A percentile compares a stretch with the other conserved stretches of the same genome.
Evolutionary conservation across 2,113 vertebrate species (phyloP).

Genomic region (Chaetops frenatus): DNA sequence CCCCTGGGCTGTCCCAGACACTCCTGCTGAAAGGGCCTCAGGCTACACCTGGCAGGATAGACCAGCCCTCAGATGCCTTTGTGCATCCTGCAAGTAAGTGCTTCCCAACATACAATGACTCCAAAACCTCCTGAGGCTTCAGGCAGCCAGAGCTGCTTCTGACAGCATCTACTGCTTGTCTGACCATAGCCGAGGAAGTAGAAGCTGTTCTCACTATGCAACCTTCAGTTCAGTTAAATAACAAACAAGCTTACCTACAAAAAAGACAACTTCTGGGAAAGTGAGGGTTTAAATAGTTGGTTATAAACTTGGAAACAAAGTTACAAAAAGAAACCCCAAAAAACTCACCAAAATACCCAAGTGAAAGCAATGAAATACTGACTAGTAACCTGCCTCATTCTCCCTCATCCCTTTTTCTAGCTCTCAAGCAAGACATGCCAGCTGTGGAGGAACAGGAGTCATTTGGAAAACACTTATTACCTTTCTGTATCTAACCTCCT

Average conservation of each 20-base stretch:
- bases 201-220: not conserved
- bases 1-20: not conserved
- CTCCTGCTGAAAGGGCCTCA: not conserved
- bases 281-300: not conserved
- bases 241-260: rapidly evolving
- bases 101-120: not conserved
- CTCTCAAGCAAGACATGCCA: not conserved
- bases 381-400: not conserved
- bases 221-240: not conserved
- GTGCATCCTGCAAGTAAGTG: not conserved
- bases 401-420: not conserved
- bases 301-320: not conserved
- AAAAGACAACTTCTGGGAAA: not conserved
- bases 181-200: not conserved
- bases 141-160: not conserved
- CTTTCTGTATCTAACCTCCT: not conserved
- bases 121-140: not conserved
- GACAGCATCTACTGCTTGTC: not conserved
- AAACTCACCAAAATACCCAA: not conserved
- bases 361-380: not conserved
- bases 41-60: not conserved
- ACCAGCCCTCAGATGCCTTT: not conserved
- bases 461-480: not conserved
- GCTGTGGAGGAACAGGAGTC: not conserved
- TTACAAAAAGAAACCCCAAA: not conserved